These are phyloP conservation scores for Chlamydotis undulata DNA, from an alignment of 2,113 vertebrate genomes.

Conservation along the genomic window DNA sequence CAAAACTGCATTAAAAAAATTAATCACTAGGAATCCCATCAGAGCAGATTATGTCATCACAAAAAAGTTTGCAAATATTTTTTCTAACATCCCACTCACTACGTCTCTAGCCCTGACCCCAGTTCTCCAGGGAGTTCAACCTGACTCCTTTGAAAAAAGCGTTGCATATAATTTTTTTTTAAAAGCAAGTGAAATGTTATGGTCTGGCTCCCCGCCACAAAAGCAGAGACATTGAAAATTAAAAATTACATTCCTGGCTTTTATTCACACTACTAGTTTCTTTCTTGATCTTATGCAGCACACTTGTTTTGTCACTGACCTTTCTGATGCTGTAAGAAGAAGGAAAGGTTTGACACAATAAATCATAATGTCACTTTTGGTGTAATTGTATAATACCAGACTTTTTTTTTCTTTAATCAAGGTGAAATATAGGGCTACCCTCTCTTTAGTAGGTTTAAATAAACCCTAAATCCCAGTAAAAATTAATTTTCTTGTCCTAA, in stretches of 20 bases:
- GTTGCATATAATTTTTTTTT: not conserved
- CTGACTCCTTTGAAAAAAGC: not conserved
- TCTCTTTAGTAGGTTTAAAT: slow-evolving; percentile 3
- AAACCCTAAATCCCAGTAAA: slow-evolving; percentile 19
- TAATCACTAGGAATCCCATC: not conserved
- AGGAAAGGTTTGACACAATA: slow-evolving; percentile 32
- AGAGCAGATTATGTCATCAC: not conserved
- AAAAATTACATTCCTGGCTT: slow-evolving; percentile 35
- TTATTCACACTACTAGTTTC: not conserved
- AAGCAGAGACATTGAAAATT: not conserved
- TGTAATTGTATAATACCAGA: slow-evolving; percentile 48
- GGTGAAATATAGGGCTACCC: slow-evolving; percentile 31
- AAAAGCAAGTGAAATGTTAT: not conserved
- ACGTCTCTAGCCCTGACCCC: not conserved
- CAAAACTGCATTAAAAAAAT: not conserved
- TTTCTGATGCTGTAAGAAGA: slow-evolving; percentile 4
- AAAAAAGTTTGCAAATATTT: not conserved
- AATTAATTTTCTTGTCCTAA: slow-evolving; percentile 54
- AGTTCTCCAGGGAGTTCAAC: not conserved
- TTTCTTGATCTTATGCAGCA: not conserved
- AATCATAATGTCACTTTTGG: slow-evolving; percentile 38
- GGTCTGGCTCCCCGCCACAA: slow-evolving; percentile 1
- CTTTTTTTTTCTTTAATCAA: slow-evolving; percentile 32
- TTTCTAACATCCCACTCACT: not conserved
- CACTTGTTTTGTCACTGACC: slow-evolving; percentile 33